Percentiles rank a stretch among this genome's conserved stretches.
Conservation (phyloP, 2,797 vertebrate species). For the Alexandromys oeconomus region DNA sequence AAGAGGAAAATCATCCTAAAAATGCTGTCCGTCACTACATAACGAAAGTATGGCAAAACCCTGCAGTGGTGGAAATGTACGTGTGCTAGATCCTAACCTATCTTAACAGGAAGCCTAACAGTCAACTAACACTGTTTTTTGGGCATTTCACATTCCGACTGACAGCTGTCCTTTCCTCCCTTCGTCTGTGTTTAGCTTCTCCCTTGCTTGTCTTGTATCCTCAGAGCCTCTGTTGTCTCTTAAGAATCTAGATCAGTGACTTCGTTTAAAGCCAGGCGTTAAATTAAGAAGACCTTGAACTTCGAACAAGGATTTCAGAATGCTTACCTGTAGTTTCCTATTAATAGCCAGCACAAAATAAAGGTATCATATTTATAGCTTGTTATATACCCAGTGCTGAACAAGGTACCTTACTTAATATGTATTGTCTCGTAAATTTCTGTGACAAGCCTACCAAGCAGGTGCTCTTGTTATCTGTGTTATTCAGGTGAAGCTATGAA, state of each 20-base stretch:
- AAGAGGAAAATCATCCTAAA: not conserved
- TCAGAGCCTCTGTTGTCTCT: not conserved
- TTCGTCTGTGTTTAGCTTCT: constrained; percentile 28
- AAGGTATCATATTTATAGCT: constrained; percentile 14
- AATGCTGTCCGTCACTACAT: not conserved
- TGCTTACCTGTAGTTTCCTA: not conserved
- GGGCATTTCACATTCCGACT: not conserved
- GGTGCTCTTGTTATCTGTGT: not conserved
- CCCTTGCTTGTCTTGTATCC: not conserved
- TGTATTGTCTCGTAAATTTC: constrained; percentile 3
- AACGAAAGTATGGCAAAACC: constrained; percentile 10
- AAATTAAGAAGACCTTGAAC: constrained; percentile 52
- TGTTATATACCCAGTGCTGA: not conserved
- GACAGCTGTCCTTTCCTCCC: not conserved
- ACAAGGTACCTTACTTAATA: not conserved
- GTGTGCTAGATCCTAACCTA: not conserved
- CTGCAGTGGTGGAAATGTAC: not conserved
- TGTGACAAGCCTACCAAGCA: not conserved
- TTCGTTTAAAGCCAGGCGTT: constrained; percentile 53
- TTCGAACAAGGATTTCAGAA: constrained; percentile 26
- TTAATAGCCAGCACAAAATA: constrained; percentile 41
- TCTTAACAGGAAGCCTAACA: constrained; percentile 14
- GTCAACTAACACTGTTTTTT: not conserved
- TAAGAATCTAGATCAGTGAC: constrained; percentile 29
- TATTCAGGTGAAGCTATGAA: constrained; percentile 40